Evolutionary conservation across 2,113 vertebrate species (phyloP), one percentile per base, ranked within the genome.

Genomic region (Chionodraco myersi): DNA sequence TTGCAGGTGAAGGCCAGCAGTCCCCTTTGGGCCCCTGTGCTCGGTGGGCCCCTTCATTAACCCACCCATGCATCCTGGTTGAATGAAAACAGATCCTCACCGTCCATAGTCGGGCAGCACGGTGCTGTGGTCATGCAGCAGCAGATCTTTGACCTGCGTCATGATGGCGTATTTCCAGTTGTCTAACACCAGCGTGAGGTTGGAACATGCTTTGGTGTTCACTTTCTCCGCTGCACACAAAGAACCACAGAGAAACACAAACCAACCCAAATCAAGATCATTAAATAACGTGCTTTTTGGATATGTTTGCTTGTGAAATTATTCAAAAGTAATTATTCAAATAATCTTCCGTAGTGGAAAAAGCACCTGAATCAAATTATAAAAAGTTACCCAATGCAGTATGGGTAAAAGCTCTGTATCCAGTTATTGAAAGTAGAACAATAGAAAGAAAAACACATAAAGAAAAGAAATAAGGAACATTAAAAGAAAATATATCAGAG

Each of bases 91-190:
- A 7, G 56, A 13, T 75, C 48, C 93, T 87, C 78, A 96, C 96
- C 96, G 93, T 10, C 91, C 93, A 1, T 97, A 97, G 90, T 97
- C 96, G 0, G 96, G 96, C 83, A 97, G 95, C 71, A 97, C 96
- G 0, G 92, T 94, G 66, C 85, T 94, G 92, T 96, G 96, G 89
- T 97, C 96, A 0, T 94, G 94, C 0, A 96, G 92, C n/a, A 97
- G 95, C 61, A 97, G 89, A 83, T 96, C 96, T 84, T 94, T 93
- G 54, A 97, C 93, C 88, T 97, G 96, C 1, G 96, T 95, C 77
- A 95, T 94, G 85, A 97, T 97, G 88, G 96, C 96, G 30, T 95
- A 97, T 65, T 95, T 96, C 97, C 96, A 97, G 92, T 97, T 97
- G 86, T 96, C 96, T 82, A 97, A 75, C 1, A 97, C 94, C 85